Base-by-base conservation (phyloP, 1,140 invertebrate genomes). In the Cephus cinctus region DNA sequence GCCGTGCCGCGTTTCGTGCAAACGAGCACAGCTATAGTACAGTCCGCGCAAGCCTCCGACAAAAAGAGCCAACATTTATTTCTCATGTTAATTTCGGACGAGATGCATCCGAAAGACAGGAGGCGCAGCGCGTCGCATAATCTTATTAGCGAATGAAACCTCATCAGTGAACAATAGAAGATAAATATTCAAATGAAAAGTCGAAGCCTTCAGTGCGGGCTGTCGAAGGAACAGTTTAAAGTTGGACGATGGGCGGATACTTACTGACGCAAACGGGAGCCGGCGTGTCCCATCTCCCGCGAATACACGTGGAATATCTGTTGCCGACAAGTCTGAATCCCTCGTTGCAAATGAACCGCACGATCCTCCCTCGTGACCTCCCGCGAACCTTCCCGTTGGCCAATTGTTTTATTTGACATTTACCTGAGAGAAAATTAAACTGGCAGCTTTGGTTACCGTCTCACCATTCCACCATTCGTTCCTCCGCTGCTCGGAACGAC, bases 251-350 rank as follows among this genome's bases (percentile, higher is more conserved):
- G n/a, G 16, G 14, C 9, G 20, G 18, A 20, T 59, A 79, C 83
- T 84, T 68, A 88, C 86, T 78, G 53, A 85, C 79, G 68, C 86
- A 88, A 30, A 84, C 74, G 1, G 86, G 85, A 4, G 66, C 52
- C 3, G 77, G 78, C 4, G 76, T 76, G 41, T 83, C 82, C 85
- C 85, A 87, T 4, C 70, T 47, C 2, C 80, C 80, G 19, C 73
- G 57, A 12, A 78, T 54, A 51, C 86, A 88, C 6, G 78, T 82
- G 0, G 82, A 71, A 58, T 81, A 83, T 46, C 71, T 79, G 55
- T 83, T 81, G 3, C 86, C 86, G 4, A 86, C 74, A 12, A 87
- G 71, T 25, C 74, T 71, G 61, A 76, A 87, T 2, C 77, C 74
- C 2, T 65, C 53, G 22, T 61, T 54, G 63, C 86, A 87, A 9